Evolutionary conservation across 2,888 invertebrate genomes (phyloP).

Genomic region (Agonopterix arenella): DNA sequence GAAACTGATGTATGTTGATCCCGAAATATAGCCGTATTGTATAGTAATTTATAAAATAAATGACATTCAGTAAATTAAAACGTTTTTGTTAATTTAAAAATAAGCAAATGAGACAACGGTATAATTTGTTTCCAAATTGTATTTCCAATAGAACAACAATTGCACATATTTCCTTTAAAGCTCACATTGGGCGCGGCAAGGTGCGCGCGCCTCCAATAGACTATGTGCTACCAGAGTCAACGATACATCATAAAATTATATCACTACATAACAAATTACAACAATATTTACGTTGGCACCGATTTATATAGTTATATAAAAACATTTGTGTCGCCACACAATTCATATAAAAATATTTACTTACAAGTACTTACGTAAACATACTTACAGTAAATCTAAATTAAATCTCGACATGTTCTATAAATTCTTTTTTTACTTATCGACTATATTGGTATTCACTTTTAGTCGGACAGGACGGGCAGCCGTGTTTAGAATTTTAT

Average conservation of each 20-base stretch:
- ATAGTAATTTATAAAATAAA: constrained; percentile 7
- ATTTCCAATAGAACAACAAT: constrained; percentile 73
- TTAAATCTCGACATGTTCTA: constrained; percentile 68
- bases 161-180: constrained; percentile 68
- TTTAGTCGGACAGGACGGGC: constrained; percentile 41
- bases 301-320: constrained; percentile 65
- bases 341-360: constrained; percentile 71
- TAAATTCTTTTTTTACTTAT: constrained; percentile 64
- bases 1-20: background rate
- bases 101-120: constrained; percentile 30
- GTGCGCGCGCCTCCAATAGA: constrained; percentile 19
- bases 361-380: constrained; percentile 64
- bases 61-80: constrained; percentile 12
- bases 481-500: constrained; percentile 13
- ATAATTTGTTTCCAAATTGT: constrained; percentile 54
- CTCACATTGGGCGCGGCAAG: constrained; percentile 39
- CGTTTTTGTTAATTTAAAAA: constrained; percentile 19
- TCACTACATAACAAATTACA: constrained; percentile 75
- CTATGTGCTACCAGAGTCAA: constrained; percentile 62
- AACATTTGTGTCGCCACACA: constrained; percentile 68
- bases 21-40: constrained; percentile 6
- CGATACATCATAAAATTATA: constrained; percentile 67
- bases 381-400: constrained; percentile 60
- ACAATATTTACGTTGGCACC: constrained; percentile 76
- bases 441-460: constrained; percentile 58